These are phyloP conservation scores for Chaetodon trifascialis DNA, from an alignment of 2,113 vertebrate genomes.

Conservation along the genomic window DNA sequence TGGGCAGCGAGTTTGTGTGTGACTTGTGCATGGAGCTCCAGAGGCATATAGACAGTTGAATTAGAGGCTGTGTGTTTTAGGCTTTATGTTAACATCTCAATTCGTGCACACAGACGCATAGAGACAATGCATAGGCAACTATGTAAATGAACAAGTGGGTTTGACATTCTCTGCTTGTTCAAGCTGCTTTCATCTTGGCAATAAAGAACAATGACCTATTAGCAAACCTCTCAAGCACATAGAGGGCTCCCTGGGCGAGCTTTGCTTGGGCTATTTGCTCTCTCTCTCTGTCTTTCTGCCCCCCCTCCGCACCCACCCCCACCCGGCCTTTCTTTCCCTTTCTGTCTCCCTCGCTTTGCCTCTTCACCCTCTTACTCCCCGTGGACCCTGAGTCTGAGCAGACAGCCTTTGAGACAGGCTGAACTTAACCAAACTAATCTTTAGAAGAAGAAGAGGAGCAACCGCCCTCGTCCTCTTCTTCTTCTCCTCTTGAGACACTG, in stretches of 20 bases:
- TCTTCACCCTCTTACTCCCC: constrained; percentile 44
- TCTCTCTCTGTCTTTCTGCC: constrained; percentile 5
- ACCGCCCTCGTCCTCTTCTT: constrained; percentile 19
- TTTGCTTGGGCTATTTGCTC: constrained; percentile 60
- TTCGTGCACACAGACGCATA: constrained; percentile 1
- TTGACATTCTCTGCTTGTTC: constrained; percentile 53
- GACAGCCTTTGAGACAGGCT: constrained; percentile 58
- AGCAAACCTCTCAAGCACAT: constrained; percentile 62
- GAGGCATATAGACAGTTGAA: not conserved
- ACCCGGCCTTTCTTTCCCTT: constrained; percentile 19
- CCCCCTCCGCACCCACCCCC: not conserved
- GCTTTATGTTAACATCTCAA: constrained; percentile 2
- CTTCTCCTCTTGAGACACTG: constrained; percentile 59
- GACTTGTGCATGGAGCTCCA: not conserved
- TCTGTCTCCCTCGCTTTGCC: constrained; percentile 28
- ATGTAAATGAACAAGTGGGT: constrained; percentile 57
- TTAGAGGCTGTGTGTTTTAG: not conserved
- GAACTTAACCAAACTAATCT: constrained; percentile 75
- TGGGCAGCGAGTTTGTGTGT: constrained; percentile 9
- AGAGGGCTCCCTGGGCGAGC: constrained; percentile 17
- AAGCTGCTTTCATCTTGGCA: constrained; percentile 64
- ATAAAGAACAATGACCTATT: constrained; percentile 70
- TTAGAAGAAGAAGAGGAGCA: constrained; percentile 50
- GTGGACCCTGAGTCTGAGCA: constrained; percentile 43
- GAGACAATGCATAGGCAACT: constrained; percentile 4